Percentiles rank a stretch among this genome's conserved stretches.
Conservation (phyloP, 2,797 vertebrate species). For the Hirundo rustica region DNA sequence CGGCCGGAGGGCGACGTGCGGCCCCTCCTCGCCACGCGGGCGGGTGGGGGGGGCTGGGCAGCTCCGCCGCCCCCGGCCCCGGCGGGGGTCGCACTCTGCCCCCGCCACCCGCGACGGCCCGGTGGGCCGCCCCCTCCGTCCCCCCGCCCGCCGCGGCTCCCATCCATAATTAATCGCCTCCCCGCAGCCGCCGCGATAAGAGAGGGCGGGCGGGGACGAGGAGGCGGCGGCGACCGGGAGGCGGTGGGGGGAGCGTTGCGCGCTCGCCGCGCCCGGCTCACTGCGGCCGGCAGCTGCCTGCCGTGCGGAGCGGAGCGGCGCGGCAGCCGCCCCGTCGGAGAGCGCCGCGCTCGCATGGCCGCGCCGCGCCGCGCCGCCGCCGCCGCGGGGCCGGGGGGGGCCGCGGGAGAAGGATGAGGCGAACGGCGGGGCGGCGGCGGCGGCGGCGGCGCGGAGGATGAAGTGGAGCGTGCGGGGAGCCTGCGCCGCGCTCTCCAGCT, state of each 20-base stretch:
- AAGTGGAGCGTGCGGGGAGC: constrained; percentile 95
- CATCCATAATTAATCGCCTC: constrained; percentile 79
- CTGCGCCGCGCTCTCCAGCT: constrained; percentile 92
- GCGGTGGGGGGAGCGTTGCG: constrained; percentile 41
- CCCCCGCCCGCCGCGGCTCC: neutral
- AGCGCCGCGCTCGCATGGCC: constrained; percentile 73
- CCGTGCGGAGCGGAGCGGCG: constrained; percentile 26
- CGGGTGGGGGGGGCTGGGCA: neutral
- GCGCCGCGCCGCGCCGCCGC: constrained; percentile 65
- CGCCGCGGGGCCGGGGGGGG: constrained; percentile 81
- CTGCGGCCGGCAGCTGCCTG: constrained; percentile 48
- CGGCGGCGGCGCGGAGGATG: constrained; percentile 95
- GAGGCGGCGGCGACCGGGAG: constrained; percentile 72
- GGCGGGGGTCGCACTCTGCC: neutral
- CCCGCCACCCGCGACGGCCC: neutral
- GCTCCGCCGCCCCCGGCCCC: neutral
- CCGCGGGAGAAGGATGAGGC: constrained; percentile 88
- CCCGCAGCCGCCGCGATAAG: constrained; percentile 54
- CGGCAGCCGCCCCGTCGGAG: constrained; percentile 71
- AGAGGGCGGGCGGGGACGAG: constrained; percentile 59
- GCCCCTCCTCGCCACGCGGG: neutral
- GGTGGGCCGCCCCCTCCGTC: neutral
- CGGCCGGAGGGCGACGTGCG: neutral
- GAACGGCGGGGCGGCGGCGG: constrained; percentile 90
- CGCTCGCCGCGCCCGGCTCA: constrained; percentile 62